These are phyloP conservation scores for Calonectris borealis DNA, from an alignment of 2,113 vertebrate species.

Conservation along the genomic window DNA sequence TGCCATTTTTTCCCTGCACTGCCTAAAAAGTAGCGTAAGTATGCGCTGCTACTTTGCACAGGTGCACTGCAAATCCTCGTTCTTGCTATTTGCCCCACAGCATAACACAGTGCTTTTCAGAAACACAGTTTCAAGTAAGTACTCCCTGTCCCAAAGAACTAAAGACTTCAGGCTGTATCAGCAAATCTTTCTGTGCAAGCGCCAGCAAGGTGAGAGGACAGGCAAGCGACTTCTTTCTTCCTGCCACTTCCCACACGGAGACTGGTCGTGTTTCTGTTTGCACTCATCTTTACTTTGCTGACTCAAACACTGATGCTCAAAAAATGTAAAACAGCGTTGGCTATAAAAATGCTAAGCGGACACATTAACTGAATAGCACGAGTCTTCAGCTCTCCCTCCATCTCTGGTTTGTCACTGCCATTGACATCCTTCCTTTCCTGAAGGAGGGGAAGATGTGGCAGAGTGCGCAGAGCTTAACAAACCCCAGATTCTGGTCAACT, in stretches of 20 bases:
- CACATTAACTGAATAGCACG: neutral
- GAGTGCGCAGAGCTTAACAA: neutral
- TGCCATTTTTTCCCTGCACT: neutral
- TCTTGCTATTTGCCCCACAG: neutral
- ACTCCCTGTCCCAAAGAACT: neutral
- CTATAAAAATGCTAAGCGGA: slow-evolving; percentile 10
- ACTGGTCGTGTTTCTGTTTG: neutral
- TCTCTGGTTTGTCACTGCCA: neutral
- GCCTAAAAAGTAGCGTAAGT: neutral
- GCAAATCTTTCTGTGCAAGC: neutral
- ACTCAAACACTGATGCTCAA: neutral
- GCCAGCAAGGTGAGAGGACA: slow-evolving; percentile 21
- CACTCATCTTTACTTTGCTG: neutral
- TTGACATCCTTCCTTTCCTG: neutral
- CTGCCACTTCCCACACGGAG: neutral
- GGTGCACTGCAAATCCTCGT: neutral
- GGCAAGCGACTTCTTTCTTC: neutral
- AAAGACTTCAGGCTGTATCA: neutral
- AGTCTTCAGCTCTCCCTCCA: neutral
- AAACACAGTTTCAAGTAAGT: neutral
- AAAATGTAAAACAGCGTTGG: neutral
- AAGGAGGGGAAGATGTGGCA: accelerated
- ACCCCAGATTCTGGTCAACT: neutral
- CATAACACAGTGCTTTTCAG: neutral
- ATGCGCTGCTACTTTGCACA: neutral